A percentile compares a stretch with the other conserved stretches of the same genome.
Evolutionary conservation across 2,888 invertebrate genomes (phyloP).

Genomic region (Tipula lateralis): DNA sequence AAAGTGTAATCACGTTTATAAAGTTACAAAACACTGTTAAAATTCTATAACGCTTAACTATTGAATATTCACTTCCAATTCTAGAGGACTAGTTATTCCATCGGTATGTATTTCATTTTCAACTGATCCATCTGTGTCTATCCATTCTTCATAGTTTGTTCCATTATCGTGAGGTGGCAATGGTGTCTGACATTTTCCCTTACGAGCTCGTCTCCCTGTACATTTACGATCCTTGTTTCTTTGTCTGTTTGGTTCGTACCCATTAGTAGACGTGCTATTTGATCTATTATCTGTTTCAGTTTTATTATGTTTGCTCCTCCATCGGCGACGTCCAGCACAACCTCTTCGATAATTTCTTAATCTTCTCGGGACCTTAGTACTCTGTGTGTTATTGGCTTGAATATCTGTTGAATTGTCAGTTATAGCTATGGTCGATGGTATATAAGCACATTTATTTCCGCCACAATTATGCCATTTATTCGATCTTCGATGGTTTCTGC

Average conservation of each 20-base stretch:
- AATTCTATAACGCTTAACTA: no score
- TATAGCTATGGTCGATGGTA: neutral
- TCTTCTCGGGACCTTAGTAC: neutral
- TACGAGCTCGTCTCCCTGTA: neutral
- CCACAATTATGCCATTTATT: neutral
- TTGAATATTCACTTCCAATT: no score
- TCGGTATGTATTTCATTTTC: neutral
- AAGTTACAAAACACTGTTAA: no score
- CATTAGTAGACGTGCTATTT: neutral
- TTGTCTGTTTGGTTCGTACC: neutral
- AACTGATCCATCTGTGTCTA: neutral
- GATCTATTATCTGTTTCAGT: neutral
- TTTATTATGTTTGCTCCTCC: neutral
- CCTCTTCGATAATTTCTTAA: neutral
- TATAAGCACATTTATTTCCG: neutral
- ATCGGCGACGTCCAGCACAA: neutral
- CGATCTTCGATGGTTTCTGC: neutral
- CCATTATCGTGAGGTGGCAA: neutral
- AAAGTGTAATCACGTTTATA: no score
- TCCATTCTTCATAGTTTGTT: neutral
- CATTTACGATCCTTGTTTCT: neutral
- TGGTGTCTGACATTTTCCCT: neutral
- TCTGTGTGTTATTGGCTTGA: neutral
- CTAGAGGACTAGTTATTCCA: neutral
- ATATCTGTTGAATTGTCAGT: neutral